A percentile compares a stretch with the other conserved stretches of the same genome.
Conservation (phyloP, 2,888 invertebrate species). For the Strigamia transsilvanica region DNA sequence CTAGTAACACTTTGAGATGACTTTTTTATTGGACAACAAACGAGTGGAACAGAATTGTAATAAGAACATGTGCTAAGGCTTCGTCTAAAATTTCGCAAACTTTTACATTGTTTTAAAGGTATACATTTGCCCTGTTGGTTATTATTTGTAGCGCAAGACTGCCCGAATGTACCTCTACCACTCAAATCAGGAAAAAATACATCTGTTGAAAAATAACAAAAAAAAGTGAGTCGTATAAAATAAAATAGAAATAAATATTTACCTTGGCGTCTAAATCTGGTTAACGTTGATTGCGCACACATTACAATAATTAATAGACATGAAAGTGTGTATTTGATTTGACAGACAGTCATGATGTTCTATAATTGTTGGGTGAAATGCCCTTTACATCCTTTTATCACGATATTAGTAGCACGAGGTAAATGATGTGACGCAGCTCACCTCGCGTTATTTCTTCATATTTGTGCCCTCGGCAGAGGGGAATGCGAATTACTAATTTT, state of each 20-base stretch:
- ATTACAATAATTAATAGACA: not conserved
- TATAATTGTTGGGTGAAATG: not conserved
- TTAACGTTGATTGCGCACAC: not conserved
- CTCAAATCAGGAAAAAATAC: not conserved
- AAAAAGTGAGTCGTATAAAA: not conserved
- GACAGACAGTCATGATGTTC: not conserved
- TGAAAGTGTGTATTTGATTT: not conserved
- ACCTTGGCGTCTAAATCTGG: conserved; percentile 24
- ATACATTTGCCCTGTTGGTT: not conserved
- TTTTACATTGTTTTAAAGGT: not conserved
- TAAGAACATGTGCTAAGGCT: not conserved
- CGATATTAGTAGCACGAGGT: not conserved
- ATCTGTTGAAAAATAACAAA: not conserved
- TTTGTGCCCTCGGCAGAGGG: not conserved
- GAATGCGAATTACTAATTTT: not conserved
- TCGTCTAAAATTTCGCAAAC: not conserved
- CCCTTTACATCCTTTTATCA: not conserved
- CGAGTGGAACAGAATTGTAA: not conserved
- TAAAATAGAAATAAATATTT: not conserved
- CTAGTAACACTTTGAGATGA: not conserved
- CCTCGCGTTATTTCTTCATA: not conserved
- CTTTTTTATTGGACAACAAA: conserved; percentile 9
- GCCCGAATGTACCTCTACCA: not conserved
- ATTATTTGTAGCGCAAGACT: not conserved
- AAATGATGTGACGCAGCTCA: not conserved